Evolutionary conservation across 2,888 invertebrate genomes (phyloP).

Genomic region (Prosapia bicincta): DNA sequence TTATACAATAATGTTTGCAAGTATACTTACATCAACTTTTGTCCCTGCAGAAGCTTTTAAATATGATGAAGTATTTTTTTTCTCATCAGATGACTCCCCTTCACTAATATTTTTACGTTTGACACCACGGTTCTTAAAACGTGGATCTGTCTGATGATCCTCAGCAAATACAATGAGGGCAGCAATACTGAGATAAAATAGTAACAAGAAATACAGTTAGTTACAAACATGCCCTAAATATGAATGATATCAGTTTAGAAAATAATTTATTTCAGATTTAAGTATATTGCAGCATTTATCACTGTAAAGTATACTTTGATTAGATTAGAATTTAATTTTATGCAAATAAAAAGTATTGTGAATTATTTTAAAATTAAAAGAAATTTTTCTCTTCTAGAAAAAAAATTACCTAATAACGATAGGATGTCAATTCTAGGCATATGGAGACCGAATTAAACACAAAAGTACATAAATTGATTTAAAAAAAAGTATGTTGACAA

Average conservation of each 20-base stretch:
- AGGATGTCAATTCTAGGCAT: no score
- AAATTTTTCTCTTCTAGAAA: no score
- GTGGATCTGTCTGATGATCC: conserved; percentile 45
- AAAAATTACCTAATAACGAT: no score
- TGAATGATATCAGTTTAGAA: no score
- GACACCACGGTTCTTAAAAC: conserved; percentile 12
- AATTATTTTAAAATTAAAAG: no score
- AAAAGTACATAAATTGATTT: no score
- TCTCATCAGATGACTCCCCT: not conserved
- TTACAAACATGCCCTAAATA: no score
- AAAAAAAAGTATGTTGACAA: no score
- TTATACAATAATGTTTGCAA: no score
- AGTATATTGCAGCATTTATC: not conserved
- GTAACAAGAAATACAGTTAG: not conserved
- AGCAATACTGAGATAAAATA: conserved; percentile 65
- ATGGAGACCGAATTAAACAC: no score
- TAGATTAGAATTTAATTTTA: not conserved
- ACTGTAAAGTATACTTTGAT: not conserved
- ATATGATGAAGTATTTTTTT: not conserved
- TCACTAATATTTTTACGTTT: conserved; percentile 19
- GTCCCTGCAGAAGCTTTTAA: not conserved
- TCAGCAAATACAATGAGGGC: conserved; percentile 66
- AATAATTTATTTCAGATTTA: conserved; percentile 4
- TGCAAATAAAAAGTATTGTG: no score
- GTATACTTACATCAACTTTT: conserved; percentile 16